Evolutionary conservation across 1,140 invertebrate species (phyloP), one percentile per base, ranked within the genome.

Genomic region (Odontomachus brunneus): DNA sequence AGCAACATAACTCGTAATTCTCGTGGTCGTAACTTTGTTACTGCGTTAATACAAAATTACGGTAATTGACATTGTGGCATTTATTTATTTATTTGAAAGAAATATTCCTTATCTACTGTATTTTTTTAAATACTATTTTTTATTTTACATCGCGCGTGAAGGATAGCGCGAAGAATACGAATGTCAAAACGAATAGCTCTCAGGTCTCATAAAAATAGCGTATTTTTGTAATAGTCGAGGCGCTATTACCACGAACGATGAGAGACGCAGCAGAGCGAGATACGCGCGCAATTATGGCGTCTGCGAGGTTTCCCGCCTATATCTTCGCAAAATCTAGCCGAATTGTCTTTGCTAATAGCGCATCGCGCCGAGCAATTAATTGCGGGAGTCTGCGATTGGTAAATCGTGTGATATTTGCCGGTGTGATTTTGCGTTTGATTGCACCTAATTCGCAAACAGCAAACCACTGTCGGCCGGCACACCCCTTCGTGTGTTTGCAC

Each of bases 371-470:
- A 88, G 38, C 66, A 88, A 88, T 88, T 88, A 88, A 65, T 76
- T 53, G 33, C 12, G 53, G 65, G 73, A 73, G 57, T 84, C 84
- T 90, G 91, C 88, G 87, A 91, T 91, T 89, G 89, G 86, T 86
- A 91, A 92, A 91, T 89, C 88, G 62, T 81, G 69, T 48, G 81
- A 81, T 89, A 89, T 91, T 88, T 89, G 87, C 71, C 81, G 69
- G 87, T 65, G 88, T 89, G 89, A 92, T 92, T 92, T 91, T 84
- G 84, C 91, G 88, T 91, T 91, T 92, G 91, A 92, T 91, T 93
- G 87, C 89, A 84, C 82, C 89, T 91, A 92, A 92, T 92, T 91
- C 75, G 89, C 89, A 91, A 92, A 92, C 86, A 91, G 53, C 71
- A 53, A 86, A 78, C 87, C 82, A 63, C 74, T 73, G 84, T 80